Evolutionary conservation across 2,797 vertebrate genomes (phyloP).

Genomic region (Fistularia commersonii): DNA sequence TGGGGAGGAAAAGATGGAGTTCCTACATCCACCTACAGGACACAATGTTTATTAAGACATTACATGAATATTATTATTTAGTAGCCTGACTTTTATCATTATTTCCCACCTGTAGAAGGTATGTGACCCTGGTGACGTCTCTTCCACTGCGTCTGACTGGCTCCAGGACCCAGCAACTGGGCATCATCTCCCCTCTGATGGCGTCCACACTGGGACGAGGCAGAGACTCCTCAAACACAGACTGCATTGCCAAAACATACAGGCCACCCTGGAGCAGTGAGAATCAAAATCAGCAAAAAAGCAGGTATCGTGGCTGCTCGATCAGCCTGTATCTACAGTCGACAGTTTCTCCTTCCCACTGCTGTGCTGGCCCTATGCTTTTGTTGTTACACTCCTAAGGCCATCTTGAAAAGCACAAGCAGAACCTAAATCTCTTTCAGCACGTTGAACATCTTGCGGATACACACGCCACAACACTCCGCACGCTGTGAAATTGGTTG

Average conservation of each 20-base stretch:
- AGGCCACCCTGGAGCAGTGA: constrained; percentile 75
- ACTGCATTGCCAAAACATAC: constrained; percentile 87
- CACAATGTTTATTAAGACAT: neutral
- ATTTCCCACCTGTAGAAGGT: constrained; percentile 85
- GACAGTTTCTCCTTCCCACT: neutral
- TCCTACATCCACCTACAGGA: constrained; percentile 86
- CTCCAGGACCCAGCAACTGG: constrained; percentile 93
- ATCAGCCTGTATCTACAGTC: constrained; percentile 37
- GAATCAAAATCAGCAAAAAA: constrained; percentile 14
- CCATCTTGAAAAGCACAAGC: neutral
- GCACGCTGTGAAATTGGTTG: neutral
- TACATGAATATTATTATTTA: neutral
- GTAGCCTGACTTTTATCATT: neutral
- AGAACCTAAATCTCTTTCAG: constrained; percentile 6
- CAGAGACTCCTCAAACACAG: constrained; percentile 88
- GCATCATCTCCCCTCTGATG: constrained; percentile 90
- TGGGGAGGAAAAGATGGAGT: constrained; percentile 82
- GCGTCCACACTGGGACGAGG: constrained; percentile 84
- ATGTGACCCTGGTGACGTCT: constrained; percentile 84
- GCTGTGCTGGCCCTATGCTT: too few relatives aligned
- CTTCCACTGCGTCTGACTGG: constrained; percentile 75
- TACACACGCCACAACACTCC: neutral
- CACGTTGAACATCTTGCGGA: constrained; percentile 7
- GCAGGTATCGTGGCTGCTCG: constrained; percentile 25
- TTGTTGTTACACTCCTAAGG: too few relatives aligned